phyloP scores from a whole-genome alignment of 2,888 invertebrate species.

The Kryphioiulus occultus region DNA sequence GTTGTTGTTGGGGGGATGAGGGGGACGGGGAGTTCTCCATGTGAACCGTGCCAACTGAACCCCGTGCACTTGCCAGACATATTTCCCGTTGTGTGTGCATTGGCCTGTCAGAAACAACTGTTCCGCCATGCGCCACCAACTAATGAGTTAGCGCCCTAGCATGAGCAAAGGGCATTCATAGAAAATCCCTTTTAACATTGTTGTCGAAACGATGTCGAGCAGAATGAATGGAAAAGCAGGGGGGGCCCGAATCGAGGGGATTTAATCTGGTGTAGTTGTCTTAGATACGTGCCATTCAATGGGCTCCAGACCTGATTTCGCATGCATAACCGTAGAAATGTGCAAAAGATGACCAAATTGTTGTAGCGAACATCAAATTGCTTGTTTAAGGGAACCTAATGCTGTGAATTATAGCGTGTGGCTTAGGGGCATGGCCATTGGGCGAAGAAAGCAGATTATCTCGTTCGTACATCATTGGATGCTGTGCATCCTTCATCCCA shows the following conservation, averaged over 20 bases:
- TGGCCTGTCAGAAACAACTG: slow-evolving; percentile 40
- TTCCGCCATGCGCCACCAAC: slow-evolving; percentile 36
- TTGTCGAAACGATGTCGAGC: slow-evolving; percentile 41
- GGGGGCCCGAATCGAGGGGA: background rate
- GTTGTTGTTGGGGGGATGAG: background rate
- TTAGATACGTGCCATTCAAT: background rate
- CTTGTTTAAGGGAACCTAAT: background rate
- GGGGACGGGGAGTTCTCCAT: background rate
- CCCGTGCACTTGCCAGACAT: slow-evolving; percentile 33
- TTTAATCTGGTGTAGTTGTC: background rate
- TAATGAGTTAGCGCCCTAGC: slow-evolving; percentile 39
- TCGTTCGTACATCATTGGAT: background rate
- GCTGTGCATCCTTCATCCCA: background rate
- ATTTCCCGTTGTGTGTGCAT: slow-evolving; percentile 30
- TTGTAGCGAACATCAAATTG: background rate
- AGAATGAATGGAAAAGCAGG: slow-evolving; percentile 38
- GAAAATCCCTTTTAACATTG: slow-evolving; percentile 31
- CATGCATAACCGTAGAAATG: background rate
- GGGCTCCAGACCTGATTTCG: background rate
- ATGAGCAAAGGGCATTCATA: slow-evolving; percentile 16
- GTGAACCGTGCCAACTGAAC: background rate
- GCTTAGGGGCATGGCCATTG: background rate
- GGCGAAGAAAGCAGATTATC: background rate
- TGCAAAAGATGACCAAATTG: background rate
- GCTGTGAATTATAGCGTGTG: background rate